Percentiles rank a stretch among this genome's conserved stretches.
These are phyloP conservation scores for Aspidiotus rigidus DNA, from an alignment of 2,888 invertebrate species.

Conservation along the genomic window DNA sequence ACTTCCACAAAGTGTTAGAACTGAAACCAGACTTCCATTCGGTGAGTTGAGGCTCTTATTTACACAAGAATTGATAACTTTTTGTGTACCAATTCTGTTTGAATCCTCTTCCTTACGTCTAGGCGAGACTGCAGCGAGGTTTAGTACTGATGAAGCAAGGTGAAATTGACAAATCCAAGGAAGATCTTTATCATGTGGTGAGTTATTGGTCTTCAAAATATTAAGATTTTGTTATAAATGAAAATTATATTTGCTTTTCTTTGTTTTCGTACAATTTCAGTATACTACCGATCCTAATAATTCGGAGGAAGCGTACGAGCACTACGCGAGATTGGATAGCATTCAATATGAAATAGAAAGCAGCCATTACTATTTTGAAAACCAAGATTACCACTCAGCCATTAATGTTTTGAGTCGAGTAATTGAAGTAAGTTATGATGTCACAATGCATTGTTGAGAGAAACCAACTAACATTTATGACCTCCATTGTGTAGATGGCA, in stretches of 20 bases:
- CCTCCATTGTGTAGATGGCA: too few relatives aligned
- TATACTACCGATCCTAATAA: constrained; percentile 26
- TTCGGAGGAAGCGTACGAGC: constrained; percentile 55
- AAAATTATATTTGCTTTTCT: constrained; percentile 6
- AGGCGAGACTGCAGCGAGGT: constrained; percentile 68
- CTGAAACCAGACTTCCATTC: constrained; percentile 90
- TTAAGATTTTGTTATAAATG: constrained; percentile 5
- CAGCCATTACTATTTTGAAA: constrained; percentile 55
- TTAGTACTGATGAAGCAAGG: constrained; percentile 84
- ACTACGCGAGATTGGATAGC: constrained; percentile 57
- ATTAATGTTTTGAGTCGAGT: constrained; percentile 56
- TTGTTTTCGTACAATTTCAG: not conserved
- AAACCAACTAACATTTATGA: too few relatives aligned
- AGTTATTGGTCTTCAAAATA: constrained; percentile 46
- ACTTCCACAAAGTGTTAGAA: constrained; percentile 84
- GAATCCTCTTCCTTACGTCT: constrained; percentile 37
- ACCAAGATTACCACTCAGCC: constrained; percentile 50
- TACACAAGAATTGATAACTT: not conserved
- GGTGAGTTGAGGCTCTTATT: constrained; percentile 49
- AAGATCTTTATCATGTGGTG: constrained; percentile 77
- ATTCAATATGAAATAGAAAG: constrained; percentile 54
- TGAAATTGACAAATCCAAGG: constrained; percentile 67
- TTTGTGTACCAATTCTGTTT: not conserved
- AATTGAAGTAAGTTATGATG: constrained; percentile 51
- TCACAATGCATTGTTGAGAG: too few relatives aligned